phyloP scores from a whole-genome alignment of 2,797 vertebrate species.

The Molossus molossus region DNA sequence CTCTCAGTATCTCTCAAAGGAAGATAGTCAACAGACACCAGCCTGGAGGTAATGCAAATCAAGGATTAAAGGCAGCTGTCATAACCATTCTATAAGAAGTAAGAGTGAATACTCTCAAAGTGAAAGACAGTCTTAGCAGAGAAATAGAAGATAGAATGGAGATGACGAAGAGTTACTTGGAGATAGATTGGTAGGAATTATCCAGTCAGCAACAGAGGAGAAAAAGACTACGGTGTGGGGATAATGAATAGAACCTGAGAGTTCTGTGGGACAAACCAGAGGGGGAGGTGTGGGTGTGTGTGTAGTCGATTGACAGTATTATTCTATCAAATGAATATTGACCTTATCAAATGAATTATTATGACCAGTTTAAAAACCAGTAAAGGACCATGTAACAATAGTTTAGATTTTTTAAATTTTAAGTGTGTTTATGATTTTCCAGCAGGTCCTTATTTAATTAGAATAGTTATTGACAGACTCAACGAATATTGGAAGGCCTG shows the following conservation, averaged over 20 bases:
- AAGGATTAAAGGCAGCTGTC: neutral
- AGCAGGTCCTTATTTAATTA: neutral
- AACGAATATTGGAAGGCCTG: neutral
- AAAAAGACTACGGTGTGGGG: neutral
- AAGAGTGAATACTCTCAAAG: neutral
- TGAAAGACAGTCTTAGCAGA: neutral
- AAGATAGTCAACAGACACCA: neutral
- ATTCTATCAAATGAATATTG: conserved; percentile 3
- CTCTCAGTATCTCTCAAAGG: neutral
- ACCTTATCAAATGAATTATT: neutral
- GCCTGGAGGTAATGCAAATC: neutral
- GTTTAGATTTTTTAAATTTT: neutral
- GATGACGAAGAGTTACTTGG: neutral
- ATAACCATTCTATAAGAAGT: neutral
- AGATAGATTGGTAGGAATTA: neutral
- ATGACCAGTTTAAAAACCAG: neutral
- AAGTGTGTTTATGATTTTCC: neutral
- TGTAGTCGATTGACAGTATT: neutral
- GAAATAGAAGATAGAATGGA: neutral
- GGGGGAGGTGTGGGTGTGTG: neutral
- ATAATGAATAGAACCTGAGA: neutral
- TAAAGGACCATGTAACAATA: neutral
- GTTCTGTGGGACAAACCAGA: neutral
- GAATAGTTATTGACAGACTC: neutral
- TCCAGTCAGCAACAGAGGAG: neutral